Percentiles rank a stretch among this genome's conserved stretches.
Evolutionary conservation across 2,888 invertebrate species (phyloP).

Genomic region (Netelia melanura): DNA sequence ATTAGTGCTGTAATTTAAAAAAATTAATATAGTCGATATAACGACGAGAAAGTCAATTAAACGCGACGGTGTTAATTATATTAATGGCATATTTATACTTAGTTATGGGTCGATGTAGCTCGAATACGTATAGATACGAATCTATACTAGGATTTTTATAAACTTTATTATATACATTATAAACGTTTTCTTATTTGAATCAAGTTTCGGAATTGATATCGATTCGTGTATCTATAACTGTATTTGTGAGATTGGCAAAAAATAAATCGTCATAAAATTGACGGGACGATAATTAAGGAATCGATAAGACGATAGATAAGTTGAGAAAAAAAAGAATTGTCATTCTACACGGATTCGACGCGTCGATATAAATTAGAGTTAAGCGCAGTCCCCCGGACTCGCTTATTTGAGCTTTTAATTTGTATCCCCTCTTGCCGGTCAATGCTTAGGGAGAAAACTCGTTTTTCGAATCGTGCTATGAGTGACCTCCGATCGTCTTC

Average conservation of each 20-base stretch:
- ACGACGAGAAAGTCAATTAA: conserved; percentile 73
- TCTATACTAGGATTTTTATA: not conserved
- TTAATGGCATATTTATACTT: conserved; percentile 66
- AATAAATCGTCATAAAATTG: not conserved
- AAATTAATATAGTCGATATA: conserved; percentile 71
- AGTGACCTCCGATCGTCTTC: conserved; percentile 53
- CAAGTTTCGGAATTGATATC: not conserved
- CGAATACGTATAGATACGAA: not conserved
- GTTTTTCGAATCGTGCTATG: conserved; percentile 49
- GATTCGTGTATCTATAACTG: not conserved
- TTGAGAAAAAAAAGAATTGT: conserved; percentile 14
- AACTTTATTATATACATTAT: not conserved
- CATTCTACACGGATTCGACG: not conserved
- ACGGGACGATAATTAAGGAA: not conserved
- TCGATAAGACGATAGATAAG: not conserved
- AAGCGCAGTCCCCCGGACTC: not conserved
- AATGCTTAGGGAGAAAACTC: conserved; percentile 49
- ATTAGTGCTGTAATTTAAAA: conserved; percentile 23
- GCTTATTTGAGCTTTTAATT: conserved; percentile 42
- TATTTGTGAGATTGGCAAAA: not conserved
- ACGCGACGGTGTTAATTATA: conserved; percentile 72
- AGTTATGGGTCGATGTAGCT: not conserved
- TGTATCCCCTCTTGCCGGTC: conserved; percentile 27
- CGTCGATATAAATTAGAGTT: conserved; percentile 11
- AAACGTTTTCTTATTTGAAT: not conserved